Evolutionary conservation across 2,797 vertebrate species (phyloP).

Genomic region (Ctenopoma multispine): DNA sequence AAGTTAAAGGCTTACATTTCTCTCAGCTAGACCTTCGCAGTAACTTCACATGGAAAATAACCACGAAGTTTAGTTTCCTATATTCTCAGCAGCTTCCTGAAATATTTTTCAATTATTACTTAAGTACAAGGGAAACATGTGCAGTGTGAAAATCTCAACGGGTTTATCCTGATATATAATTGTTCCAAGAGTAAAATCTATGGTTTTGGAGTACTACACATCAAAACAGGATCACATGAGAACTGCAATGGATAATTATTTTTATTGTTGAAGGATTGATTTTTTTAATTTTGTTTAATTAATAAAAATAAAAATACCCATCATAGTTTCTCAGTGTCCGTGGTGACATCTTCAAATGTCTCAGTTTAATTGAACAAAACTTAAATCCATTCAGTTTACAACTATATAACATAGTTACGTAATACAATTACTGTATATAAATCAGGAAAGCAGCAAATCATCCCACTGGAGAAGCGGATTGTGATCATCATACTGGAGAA

Average conservation of each 20-base stretch:
- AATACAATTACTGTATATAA: not conserved
- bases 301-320: not conserved
- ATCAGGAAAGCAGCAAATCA: not conserved
- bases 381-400: too few species aligned
- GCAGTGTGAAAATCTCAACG: too few species aligned
- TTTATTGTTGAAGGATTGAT: not conserved
- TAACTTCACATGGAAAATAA: not conserved
- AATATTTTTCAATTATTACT: too few species aligned
- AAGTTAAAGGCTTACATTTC: slow-evolving; percentile 4
- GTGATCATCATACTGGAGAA: not conserved
- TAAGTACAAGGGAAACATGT: too few species aligned
- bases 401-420: not conserved
- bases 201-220: not conserved
- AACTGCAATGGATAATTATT: not conserved
- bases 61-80: not conserved
- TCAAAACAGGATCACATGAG: too few species aligned
- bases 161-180: too few species aligned
- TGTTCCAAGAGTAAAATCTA: not conserved
- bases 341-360: not conserved
- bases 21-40: not conserved
- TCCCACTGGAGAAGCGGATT: not conserved
- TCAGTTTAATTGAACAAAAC: too few species aligned
- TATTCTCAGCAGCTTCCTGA: not conserved
- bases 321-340: not conserved
- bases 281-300: not conserved